A percentile compares a stretch with the other conserved stretches of the same genome.
Conservation (phyloP, 2,797 vertebrate species). For the Allobates femoralis region DNA sequence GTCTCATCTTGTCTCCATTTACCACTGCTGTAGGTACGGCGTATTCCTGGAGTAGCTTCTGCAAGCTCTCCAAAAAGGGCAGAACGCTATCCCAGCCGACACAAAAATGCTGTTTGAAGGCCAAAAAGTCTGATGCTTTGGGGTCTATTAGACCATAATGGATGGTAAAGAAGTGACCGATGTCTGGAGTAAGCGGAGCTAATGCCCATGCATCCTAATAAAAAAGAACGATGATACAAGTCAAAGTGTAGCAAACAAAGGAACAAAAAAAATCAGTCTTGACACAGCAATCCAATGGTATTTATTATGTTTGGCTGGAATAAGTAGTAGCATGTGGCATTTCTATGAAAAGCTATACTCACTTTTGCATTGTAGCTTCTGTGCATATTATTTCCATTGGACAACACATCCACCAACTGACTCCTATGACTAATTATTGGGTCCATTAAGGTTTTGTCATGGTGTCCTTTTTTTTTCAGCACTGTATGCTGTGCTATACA, state of each 20-base stretch:
- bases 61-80: conserved; percentile 72
- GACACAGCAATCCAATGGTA: neutral
- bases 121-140: conserved; percentile 73
- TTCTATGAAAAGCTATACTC: neutral
- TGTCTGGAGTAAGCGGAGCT: conserved; percentile 33
- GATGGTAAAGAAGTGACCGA: conserved; percentile 72
- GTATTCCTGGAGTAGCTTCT: conserved; percentile 78
- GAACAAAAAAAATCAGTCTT: neutral
- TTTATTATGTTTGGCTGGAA: neutral
- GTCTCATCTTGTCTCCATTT: conserved; percentile 71
- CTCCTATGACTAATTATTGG: no score
- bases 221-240: neutral
- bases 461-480: no score
- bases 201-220: conserved; percentile 44
- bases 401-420: no score
- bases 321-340: neutral
- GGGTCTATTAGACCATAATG: conserved; percentile 74
- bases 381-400: neutral
- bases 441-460: no score
- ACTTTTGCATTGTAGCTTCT: neutral
- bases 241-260: neutral
- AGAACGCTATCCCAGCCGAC: conserved; percentile 75
- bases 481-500: no score
- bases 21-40: conserved; percentile 78
- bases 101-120: conserved; percentile 77